phyloP scores from a whole-genome alignment of 2,888 invertebrate species.

The Lepas anatifera region DNA sequence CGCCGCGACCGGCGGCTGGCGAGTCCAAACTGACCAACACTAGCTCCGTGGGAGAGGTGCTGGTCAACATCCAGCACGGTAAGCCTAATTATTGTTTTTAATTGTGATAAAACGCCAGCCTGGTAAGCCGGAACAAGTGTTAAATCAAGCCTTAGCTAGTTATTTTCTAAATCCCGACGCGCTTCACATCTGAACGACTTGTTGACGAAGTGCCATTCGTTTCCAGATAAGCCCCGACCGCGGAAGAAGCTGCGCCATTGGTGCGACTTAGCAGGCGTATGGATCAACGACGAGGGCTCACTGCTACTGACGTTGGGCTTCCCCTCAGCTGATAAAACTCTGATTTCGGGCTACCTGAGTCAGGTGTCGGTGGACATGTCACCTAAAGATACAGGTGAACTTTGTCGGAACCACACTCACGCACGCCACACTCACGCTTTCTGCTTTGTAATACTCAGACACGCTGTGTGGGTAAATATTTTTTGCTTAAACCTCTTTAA shows the following conservation, averaged over 20 bases:
- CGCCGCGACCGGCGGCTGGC: background rate
- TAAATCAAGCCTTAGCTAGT: too few species aligned
- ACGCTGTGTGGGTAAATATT: too few species aligned
- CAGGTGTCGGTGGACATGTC: constrained; percentile 8
- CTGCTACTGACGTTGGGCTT: background rate
- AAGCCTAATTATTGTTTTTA: too few species aligned
- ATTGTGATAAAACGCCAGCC: too few species aligned
- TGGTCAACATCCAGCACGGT: background rate
- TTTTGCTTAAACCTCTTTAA: too few species aligned
- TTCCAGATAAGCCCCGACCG: background rate
- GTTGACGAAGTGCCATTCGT: background rate
- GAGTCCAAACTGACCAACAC: background rate
- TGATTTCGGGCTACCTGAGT: background rate
- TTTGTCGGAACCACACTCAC: too few species aligned
- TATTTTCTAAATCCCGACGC: too few species aligned
- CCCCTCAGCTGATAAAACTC: background rate
- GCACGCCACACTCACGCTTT: too few species aligned
- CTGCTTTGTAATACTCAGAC: too few species aligned
- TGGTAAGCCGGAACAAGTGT: too few species aligned
- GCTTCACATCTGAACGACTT: background rate
- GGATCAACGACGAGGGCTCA: constrained; percentile 5
- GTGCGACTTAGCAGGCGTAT: background rate
- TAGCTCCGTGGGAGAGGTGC: background rate
- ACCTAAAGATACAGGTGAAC: too few species aligned
- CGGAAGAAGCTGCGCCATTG: background rate